phyloP scores from a whole-genome alignment of 2,888 invertebrate species.

The Xestoiulus laeticollis region DNA sequence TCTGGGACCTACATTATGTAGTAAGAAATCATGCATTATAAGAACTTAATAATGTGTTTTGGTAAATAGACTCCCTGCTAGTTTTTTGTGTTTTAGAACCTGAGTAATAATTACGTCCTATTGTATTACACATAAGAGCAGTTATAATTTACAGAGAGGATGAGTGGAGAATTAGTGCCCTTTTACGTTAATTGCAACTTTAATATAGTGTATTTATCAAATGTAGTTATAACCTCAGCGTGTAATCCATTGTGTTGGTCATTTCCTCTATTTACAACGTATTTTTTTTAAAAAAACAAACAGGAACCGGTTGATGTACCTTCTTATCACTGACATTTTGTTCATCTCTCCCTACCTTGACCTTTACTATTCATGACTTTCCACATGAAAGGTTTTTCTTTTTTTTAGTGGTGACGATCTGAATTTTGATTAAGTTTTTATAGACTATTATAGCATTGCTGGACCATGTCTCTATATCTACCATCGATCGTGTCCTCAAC shows the following conservation, averaged over 20 bases:
- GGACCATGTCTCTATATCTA: not conserved
- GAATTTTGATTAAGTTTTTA: conserved; percentile 37
- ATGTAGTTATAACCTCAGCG: not conserved
- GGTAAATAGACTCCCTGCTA: not conserved
- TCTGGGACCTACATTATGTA: no score
- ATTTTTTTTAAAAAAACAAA: not conserved
- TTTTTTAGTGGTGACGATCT: not conserved
- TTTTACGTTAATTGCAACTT: not conserved
- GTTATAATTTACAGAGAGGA: not conserved
- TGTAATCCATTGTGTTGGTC: not conserved
- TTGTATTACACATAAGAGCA: not conserved
- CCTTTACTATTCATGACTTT: conserved; percentile 39
- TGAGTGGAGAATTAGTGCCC: not conserved
- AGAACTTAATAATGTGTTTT: no score
- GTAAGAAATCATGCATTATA: no score
- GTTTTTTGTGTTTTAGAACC: not conserved
- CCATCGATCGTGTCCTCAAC: not conserved
- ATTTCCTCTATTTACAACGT: conserved; percentile 12
- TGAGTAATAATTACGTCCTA: not conserved
- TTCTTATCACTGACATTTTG: conserved; percentile 2
- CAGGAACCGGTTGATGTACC: conserved; percentile 8
- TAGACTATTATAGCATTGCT: not conserved
- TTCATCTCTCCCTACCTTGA: conserved; percentile 39
- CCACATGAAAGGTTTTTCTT: conserved; percentile 8
- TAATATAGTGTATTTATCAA: not conserved